These are phyloP conservation scores for Malurus alboscapulatus DNA, from an alignment of 2,113 vertebrate genomes.

Conservation along the genomic window DNA sequence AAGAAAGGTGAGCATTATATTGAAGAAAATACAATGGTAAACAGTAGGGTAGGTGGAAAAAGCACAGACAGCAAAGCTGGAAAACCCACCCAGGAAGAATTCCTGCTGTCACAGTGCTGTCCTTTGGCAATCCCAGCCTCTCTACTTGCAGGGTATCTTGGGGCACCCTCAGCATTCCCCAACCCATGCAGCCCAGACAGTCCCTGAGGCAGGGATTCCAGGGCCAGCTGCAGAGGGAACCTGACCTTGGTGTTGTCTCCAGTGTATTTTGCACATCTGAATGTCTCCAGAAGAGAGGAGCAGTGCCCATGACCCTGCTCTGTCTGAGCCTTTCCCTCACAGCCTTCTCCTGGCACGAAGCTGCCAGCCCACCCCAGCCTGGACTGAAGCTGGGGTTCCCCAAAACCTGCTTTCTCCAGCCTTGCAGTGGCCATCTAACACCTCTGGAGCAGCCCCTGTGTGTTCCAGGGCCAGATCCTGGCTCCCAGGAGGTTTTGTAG, in stretches of 20 bases:
- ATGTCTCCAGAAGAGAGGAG: neutral
- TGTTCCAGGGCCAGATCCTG: neutral
- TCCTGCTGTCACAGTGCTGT: neutral
- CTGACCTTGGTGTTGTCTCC: neutral
- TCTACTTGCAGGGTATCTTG: neutral
- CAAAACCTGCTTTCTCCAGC: neutral
- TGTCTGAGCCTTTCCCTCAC: accelerated
- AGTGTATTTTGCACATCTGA: neutral
- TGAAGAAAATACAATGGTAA: neutral
- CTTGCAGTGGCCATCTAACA: too few species aligned
- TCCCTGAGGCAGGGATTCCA: neutral
- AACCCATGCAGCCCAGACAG: neutral
- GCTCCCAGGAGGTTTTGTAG: accelerated
- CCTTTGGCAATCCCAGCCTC: neutral
- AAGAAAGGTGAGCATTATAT: neutral
- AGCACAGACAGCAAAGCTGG: neutral
- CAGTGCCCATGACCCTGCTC: accelerated
- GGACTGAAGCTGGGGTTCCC: neutral
- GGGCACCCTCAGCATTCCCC: neutral
- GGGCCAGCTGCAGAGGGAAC: neutral
- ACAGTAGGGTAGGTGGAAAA: neutral
- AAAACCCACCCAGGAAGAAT: neutral
- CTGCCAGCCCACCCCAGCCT: neutral
- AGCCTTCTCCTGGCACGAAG: neutral
- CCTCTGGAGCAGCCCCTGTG: neutral